Evolutionary conservation across 2,113 vertebrate genomes (phyloP), one percentile per base, ranked within the genome.

Genomic region (Plecturocebus donacophilus): DNA sequence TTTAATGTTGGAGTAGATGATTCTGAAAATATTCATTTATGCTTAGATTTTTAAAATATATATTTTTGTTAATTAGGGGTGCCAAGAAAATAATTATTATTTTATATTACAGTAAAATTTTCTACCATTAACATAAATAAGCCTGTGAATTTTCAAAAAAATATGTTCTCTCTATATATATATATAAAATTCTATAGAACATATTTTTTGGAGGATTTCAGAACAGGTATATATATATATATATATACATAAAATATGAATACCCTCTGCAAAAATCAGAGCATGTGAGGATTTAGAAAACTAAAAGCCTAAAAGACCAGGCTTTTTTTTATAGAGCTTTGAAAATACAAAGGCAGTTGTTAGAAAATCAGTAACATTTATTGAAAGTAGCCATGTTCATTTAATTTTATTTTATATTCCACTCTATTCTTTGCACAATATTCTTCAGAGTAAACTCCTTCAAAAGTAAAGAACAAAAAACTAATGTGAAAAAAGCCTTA

Each of bases 381-480:
- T 38, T 97, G 25, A 58, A 47, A 0, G 64, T 17, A 71, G 38
- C 3, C 77, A 79, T 85, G 23, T 6, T 11, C 86, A 30, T 52
- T 89, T 87, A 95, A 85, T 35, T 88, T 95, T 17, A 35, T 47
- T 12, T 94, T 95, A 42, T 35, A 58, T 86, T 96, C 16, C 40
- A 79, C 35, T 47, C 71, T 87, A 84, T 49, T 94, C 71, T 38
- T 13, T 12, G 27, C 14, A 23, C 3, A 84, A 40, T 92, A 54
- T 79, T 95, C 70, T 82, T 97, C 84, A 66, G 1, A 83, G 90
- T 27, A 52, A 79, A 35, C 3, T 95, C 96, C 92, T 88, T 42
- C 87, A 79, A 81, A n/a, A 98, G 94, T 79, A 94, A 95, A 40
- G 95, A 90, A 95, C 27, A 96, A 94, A 81, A 89, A 93, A n/a